A percentile compares a stretch with the other conserved stretches of the same genome.
Conservation (phyloP, 2,113 vertebrate species). For the Chloroceryle aenea region DNA sequence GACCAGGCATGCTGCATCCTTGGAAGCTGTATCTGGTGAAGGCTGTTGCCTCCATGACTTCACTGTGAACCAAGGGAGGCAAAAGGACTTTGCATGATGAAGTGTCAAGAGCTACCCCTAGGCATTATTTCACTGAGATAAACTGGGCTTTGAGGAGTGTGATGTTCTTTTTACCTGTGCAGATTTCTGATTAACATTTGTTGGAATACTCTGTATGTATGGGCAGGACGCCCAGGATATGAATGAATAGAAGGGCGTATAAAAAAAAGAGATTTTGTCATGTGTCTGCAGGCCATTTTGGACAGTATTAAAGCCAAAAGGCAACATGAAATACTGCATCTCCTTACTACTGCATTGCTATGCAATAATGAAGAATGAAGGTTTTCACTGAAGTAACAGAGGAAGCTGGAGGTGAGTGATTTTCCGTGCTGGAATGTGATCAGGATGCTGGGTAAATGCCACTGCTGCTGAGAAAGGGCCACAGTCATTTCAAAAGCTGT, state of each 20-base stretch:
- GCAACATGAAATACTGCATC: background rate
- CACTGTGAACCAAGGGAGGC: background rate
- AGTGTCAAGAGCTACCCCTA: background rate
- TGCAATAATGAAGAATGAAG: background rate
- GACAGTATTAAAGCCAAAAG: background rate
- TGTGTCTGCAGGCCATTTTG: background rate
- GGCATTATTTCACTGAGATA: background rate
- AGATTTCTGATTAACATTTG: background rate
- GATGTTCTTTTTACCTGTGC: background rate
- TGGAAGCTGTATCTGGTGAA: background rate
- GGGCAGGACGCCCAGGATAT: background rate
- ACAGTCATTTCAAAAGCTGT: background rate
- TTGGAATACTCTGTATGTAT: background rate
- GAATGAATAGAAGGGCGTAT: background rate
- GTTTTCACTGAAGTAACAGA: background rate
- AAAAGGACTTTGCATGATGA: background rate
- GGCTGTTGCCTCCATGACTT: background rate
- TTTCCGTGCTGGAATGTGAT: background rate
- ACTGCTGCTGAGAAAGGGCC: background rate
- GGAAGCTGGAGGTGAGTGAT: background rate
- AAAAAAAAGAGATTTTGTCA: background rate
- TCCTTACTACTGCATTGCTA: background rate
- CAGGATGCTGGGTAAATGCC: background rate
- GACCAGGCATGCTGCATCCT: background rate
- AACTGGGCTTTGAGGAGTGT: background rate